Evolutionary conservation across 2,113 vertebrate species (phyloP), one percentile per base, ranked within the genome.

Genomic region (Callopanchax toddi): DNA sequence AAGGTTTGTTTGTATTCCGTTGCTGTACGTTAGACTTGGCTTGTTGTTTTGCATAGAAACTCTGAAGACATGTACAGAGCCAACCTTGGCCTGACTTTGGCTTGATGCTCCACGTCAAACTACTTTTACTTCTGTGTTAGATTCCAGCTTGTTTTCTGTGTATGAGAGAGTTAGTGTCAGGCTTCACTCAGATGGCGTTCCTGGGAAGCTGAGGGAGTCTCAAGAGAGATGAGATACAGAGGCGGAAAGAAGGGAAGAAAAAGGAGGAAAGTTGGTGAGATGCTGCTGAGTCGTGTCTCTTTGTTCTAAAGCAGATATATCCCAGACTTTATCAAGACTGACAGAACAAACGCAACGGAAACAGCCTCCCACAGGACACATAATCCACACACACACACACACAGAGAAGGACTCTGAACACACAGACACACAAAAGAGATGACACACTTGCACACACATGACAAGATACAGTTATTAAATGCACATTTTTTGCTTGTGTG

Each of bases 301-400:
- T 86, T 88, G 86, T 88, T 88, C 74, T 86, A 79, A 78, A 84
- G 79, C 86, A 84, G 83, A 88, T 86, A 87, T 84, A 86, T 86
- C 86, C 83, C 81, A 51, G 73, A 83, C 82, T 85, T 86, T 83
- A 85, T 88, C 84, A 85, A 86, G 87, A 85, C 80, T 87, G 87
- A 86, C 82, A 85, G 79, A 86, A 87, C 82, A 84, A 87, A 87
- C 82, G 82, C 80, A 71, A 76, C 70, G 79, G 66, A 86, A 87
- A 83, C 83, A 67, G 68, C 65, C 82, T 82, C 80, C 82, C 85
- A 82, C 82, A 82, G 83, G 81, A 82, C 87, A 77, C 70, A 76
- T 77, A 78, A 84, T 85, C 78, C 77, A 79, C 79, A 74, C 77
- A 71, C 72, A 65, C 66, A 66, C 73, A 61, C 54, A 51, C 57